Conservation (phyloP, 2,113 vertebrate genomes). For the Phocoena phocoena region DNA sequence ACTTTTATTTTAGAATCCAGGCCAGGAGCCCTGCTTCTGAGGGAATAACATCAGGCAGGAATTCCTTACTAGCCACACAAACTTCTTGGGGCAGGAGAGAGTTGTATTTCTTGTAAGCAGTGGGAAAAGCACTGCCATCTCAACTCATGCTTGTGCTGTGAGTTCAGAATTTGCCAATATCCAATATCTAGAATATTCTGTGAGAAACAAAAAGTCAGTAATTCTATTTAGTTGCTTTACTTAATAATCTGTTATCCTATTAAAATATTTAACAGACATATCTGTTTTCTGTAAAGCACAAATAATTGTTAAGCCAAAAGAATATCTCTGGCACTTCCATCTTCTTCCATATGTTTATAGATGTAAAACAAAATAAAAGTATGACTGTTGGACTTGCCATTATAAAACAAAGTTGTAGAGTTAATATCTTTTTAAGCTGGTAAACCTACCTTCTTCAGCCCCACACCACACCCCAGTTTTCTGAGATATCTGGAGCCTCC, state of each 20-base stretch:
- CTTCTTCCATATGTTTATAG: not conserved
- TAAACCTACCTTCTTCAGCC: not conserved
- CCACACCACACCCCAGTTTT: not conserved
- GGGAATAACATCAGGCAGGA: not conserved
- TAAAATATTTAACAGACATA: constrained; percentile 17
- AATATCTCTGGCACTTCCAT: not conserved
- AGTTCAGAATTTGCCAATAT: not conserved
- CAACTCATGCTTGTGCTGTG: not conserved
- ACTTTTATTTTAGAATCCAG: not conserved
- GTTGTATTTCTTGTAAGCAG: not conserved
- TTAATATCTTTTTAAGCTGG: not conserved
- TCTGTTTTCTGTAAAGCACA: not conserved
- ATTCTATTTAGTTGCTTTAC: not conserved
- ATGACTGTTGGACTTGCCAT: not conserved
- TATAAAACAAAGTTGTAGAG: constrained; percentile 14
- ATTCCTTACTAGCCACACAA: not conserved
- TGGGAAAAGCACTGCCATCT: not conserved
- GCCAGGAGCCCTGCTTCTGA: not conserved
- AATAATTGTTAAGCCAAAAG: not conserved
- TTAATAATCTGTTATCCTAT: constrained; percentile 17
- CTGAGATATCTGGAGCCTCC: not conserved
- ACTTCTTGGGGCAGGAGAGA: not conserved
- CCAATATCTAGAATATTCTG: not conserved
- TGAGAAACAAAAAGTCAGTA: not conserved
- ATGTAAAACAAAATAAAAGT: not conserved